Base-by-base conservation (phyloP, 2,797 vertebrate genomes). In the Allobates femoralis region DNA sequence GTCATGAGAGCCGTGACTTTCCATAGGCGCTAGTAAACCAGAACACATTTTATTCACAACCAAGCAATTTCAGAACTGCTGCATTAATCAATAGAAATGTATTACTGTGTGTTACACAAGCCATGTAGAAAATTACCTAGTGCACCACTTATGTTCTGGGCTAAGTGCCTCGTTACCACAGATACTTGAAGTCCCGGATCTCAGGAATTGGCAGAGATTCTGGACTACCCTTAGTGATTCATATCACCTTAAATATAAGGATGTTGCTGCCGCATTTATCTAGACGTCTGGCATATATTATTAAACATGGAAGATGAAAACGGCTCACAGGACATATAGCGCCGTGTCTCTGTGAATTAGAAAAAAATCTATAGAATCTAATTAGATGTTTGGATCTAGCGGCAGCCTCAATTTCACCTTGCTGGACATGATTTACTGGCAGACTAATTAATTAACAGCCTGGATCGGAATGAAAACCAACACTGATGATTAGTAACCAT, bases 41-140 rank as follows among this genome's bases (percentile, higher is more conserved):
- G 37, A 46, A 46, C 67, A 15, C 12, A 41, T 71, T 71, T 71
- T 41, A 71, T 71, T 71, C 34, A 23, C 32, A 46, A 15, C 69
- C 15, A 14, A 73, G 34, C 37, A 73, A 73, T 73, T 21, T 37
- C 11, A 37, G 41, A 71, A 73, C 21, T n/a, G 37, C 37, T 5
- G 69, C 37, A 73, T 46, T 73, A 73, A 73, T 46, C 69, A 46
- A 73, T 73, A 46, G 37, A 73, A 46, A 73, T 73, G 69, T 73
- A 73, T 14, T n/a, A 69, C 67, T 0, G 37, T 2, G 21, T 46
- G 37, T 46, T 73, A 6, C 37, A 46, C 67, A 71, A 71, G 23
- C 69, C 69, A 73, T n/a, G 37, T 73, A 73, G 37, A 46, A 73
- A 50, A 73, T 73, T 50, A 73, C 69, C 23, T n/a, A 15, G 37